Evolutionary conservation across 1,140 invertebrate species (phyloP), one percentile per base, ranked within the genome.

Genomic region (Conus ventricosus): DNA sequence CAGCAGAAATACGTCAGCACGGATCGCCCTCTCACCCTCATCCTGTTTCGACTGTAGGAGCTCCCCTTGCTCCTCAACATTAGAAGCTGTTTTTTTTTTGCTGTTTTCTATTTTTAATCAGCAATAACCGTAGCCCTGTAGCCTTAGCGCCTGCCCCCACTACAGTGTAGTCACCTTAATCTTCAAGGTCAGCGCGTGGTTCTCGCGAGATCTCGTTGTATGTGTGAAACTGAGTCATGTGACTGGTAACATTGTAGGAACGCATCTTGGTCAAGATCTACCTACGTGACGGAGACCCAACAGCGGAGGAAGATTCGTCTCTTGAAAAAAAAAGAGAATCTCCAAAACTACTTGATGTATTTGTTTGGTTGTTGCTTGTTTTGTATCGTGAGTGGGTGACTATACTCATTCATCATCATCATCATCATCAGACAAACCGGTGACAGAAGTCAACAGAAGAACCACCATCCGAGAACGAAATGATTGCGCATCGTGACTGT

Each of bases 1-100:
- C 71, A 75, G 39, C 39, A 27, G n/a, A 6, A 55, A 20, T 8
- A 4, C 71, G 7, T 20, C 84, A 85, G 17, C 39, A 85, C 27
- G 2, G 5, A 6, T 25, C n/a, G 39, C 17, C 53, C 39, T 75
- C 71, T 78, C 23, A 8, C 7, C 8, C 51, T 39, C 27, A 76
- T 57, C 23, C 20, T 57, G 82, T 60, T 55, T 75, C 63, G 84
- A 71, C 84, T 54, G 67, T 71, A 86, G 71, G 63, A 71, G 53
- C 84, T 20, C 5, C 15, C 5, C n/a, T 5, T 5, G 63, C 27
- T 85, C 63, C 25, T 67, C 83, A 85, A 85, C 57, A 71, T 17
- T 60, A 27, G 5, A 25, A 55, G 23, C 39, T n/a, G 63, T 60
- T 60, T 57, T 57, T 57, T 57, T 57, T 60, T 60, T 60, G 8